These are phyloP conservation scores for Orestias chungarensis DNA, from an alignment of 2,797 vertebrate species.

Conservation along the genomic window DNA sequence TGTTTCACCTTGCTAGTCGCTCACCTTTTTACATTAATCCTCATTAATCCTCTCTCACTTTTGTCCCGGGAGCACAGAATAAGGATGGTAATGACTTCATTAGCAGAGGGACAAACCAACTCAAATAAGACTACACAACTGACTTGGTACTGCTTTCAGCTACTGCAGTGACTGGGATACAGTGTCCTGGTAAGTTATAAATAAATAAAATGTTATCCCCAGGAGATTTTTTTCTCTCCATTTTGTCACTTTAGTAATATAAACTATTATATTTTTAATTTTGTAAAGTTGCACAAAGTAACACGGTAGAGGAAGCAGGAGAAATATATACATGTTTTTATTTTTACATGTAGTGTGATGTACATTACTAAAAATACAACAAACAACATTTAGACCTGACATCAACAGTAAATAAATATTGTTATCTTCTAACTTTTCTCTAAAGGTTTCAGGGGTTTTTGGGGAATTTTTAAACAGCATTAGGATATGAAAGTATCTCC, in stretches of 20 bases:
- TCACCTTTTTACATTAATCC: slow-evolving; percentile 48
- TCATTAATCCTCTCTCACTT: slow-evolving; percentile 49
- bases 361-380: background rate
- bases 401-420: background rate
- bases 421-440: background rate
- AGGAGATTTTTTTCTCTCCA: background rate
- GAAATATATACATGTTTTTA: background rate
- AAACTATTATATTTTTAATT: background rate
- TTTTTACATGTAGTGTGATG: no score
- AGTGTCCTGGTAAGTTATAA: background rate
- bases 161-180: slow-evolving; percentile 11
- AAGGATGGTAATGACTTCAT: slow-evolving; percentile 72
- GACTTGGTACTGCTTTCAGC: slow-evolving; percentile 48
- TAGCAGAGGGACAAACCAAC: slow-evolving; percentile 57
- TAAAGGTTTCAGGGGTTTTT: background rate
- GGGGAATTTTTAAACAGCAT: background rate
- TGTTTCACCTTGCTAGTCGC: slow-evolving; percentile 33
- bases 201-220: no score
- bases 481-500: background rate
- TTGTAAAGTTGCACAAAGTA: background rate
- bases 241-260: background rate
- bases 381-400: background rate
- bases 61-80: slow-evolving; percentile 23
- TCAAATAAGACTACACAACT: slow-evolving; percentile 60
- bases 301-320: background rate